A percentile compares a stretch with the other conserved stretches of the same genome.
Conservation (phyloP, 1,140 invertebrate genomes). For the Nephotettix cincticeps region DNA sequence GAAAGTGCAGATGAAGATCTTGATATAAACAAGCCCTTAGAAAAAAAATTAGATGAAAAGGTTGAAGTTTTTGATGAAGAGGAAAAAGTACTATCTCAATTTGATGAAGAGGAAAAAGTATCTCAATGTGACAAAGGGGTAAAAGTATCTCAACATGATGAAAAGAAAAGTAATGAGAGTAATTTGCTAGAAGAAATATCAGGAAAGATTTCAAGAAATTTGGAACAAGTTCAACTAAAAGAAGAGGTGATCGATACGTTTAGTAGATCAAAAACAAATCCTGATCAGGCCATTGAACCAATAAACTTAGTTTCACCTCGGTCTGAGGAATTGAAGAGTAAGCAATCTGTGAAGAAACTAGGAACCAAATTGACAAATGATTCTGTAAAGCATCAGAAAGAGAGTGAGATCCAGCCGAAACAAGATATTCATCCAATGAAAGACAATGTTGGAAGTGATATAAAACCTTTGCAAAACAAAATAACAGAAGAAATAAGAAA, state of each 20-base stretch:
- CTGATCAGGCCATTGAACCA: not conserved
- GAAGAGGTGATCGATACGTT: no score
- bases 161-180: not conserved
- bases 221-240: no score
- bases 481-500: not conserved
- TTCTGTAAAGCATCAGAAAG: no score
- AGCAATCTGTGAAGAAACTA: not conserved
- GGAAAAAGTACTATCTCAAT: not conserved
- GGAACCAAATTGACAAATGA: not conserved
- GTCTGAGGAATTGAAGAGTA: not conserved
- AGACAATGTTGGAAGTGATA: not conserved
- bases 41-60: constrained; percentile 43
- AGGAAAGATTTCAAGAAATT: no score
- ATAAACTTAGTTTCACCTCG: not conserved
- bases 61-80: constrained; percentile 5
- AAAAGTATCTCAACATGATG: not conserved
- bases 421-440: no score
- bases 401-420: no score
- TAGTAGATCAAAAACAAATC: not conserved
- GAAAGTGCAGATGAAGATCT: constrained; percentile 56
- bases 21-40: constrained; percentile 45
- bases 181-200: no score
- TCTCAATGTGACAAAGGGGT: no score
- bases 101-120: not conserved
- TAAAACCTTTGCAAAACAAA: not conserved